A percentile compares a stretch with the other conserved stretches of the same genome.
These are phyloP conservation scores for Vespertilio murinus DNA, from an alignment of 2,797 vertebrate genomes.

Conservation along the genomic window DNA sequence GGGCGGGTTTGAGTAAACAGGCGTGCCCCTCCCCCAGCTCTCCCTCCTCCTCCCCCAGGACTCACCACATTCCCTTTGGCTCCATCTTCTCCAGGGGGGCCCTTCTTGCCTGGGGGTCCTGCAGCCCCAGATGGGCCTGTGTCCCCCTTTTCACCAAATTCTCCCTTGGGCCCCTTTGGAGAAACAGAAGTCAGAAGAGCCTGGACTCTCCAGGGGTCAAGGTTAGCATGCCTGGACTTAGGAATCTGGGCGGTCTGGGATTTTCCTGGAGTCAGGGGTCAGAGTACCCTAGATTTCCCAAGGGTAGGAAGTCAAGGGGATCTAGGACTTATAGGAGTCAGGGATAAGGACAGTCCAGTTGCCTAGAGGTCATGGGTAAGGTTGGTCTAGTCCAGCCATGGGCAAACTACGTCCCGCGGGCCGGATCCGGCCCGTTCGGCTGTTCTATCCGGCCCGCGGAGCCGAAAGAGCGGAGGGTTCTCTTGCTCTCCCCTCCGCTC, in stretches of 20 bases:
- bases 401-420: too few relatives aligned
- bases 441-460: too few relatives aligned
- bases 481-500: too few relatives aligned
- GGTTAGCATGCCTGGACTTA: background rate
- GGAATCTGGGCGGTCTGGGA: background rate
- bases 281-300: background rate
- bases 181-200: slow-evolving; percentile 32
- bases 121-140: slow-evolving; percentile 88
- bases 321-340: background rate
- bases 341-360: background rate
- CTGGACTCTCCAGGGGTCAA: background rate
- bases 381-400: background rate
- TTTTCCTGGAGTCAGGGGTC: background rate
- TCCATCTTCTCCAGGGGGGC: slow-evolving; percentile 92
- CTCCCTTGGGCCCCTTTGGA: slow-evolving; percentile 90
- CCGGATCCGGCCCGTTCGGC: too few relatives aligned
- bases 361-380: background rate
- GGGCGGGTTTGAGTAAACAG: background rate
- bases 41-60: background rate
- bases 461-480: too few relatives aligned
- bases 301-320: background rate
- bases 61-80: slow-evolving; percentile 92
- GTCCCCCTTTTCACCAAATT: slow-evolving; percentile 94
- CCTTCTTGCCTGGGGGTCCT: slow-evolving; percentile 91
- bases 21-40: fast-evolving